These are phyloP conservation scores for Pluvialis apricaria DNA, from an alignment of 2,113 vertebrate species.

Conservation along the genomic window DNA sequence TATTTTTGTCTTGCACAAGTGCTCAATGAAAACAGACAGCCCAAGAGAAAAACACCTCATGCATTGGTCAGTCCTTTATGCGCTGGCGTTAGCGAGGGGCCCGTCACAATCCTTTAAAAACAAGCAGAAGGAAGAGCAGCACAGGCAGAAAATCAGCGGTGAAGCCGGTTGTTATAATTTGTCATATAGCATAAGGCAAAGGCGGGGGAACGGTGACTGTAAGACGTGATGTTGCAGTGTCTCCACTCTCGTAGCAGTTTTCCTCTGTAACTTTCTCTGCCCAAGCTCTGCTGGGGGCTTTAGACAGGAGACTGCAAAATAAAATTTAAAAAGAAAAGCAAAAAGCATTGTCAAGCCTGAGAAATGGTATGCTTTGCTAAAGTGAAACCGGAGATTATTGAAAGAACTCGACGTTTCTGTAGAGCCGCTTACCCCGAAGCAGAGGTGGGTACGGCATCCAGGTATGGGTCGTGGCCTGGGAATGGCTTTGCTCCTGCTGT, in stretches of 20 bases:
- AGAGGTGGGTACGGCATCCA: fast-evolving
- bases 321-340: not conserved
- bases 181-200: fast-evolving
- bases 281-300: not conserved
- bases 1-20: not conserved
- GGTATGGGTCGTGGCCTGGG: fast-evolving
- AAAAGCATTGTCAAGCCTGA: not conserved
- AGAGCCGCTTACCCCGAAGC: not conserved
- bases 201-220: not conserved
- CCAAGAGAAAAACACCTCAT: not conserved
- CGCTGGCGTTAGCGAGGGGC: not conserved
- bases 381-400: not conserved
- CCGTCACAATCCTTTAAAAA: not conserved
- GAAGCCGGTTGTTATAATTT: fast-evolving
- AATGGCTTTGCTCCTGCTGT: fast-evolving
- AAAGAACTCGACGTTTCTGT: not conserved
- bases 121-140: not conserved
- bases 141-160: fast-evolving
- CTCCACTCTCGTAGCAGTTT: not conserved
- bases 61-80: too few relatives aligned
- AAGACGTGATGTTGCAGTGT: fast-evolving
- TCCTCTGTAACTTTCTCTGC: not conserved
- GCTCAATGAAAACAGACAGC: not conserved
- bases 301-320: not conserved
- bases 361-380: not conserved